phyloP scores from a whole-genome alignment of 2,797 vertebrate genomes.

The Petrocephalus sullivani region DNA sequence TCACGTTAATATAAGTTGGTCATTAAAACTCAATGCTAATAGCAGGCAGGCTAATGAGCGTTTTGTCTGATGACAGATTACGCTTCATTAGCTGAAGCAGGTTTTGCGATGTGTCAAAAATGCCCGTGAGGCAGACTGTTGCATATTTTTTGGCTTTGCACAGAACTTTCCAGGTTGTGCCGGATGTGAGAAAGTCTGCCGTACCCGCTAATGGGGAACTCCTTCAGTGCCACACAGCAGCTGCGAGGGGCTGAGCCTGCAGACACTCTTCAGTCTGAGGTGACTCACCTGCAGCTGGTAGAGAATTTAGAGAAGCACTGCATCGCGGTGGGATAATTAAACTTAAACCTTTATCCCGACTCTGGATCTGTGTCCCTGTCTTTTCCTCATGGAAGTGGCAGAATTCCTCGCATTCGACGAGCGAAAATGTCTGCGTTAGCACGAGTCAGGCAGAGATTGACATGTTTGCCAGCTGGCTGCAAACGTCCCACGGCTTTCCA shows the following conservation, averaged over 20 bases:
- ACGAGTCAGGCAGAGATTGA: not conserved
- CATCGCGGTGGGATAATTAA: not conserved
- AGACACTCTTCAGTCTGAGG: not conserved
- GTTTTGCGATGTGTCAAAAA: not conserved
- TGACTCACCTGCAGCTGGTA: conserved; percentile 6
- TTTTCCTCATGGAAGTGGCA: not conserved
- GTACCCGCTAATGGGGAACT: not conserved
- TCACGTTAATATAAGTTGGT: not conserved
- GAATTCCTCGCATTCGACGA: not conserved
- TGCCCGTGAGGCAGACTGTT: not conserved
- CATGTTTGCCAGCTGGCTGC: not conserved
- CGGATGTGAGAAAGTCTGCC: not conserved
- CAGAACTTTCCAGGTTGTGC: not conserved
- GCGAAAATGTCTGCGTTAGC: not conserved
- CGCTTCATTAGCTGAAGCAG: not conserved
- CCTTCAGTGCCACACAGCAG: not conserved
- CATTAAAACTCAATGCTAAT: not conserved
- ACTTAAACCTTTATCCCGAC: not conserved
- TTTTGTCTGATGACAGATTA: not conserved
- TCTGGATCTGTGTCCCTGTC: not conserved
- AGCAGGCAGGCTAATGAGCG: not conserved
- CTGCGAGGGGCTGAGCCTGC: not conserved
- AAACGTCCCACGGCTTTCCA: not conserved
- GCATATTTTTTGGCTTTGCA: not conserved
- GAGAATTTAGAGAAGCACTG: not conserved